phyloP scores from a whole-genome alignment of 2,888 invertebrate genomes.

The Auanema freiburgensis region DNA sequence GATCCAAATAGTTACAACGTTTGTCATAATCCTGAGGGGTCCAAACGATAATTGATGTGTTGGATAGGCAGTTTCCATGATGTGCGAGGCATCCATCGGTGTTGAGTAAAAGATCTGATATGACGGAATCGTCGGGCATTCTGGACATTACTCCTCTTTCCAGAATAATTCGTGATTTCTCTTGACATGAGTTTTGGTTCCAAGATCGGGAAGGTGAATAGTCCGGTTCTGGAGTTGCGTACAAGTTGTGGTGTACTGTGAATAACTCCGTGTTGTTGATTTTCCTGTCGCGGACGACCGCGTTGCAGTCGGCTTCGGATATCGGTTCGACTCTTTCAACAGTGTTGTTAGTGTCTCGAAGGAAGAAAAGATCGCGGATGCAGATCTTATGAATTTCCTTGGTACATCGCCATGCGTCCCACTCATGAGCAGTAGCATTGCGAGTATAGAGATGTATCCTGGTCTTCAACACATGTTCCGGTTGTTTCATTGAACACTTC shows the following conservation, averaged over 20 bases:
- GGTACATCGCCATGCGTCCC: slow-evolving; percentile 2
- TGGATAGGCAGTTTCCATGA: slow-evolving; percentile 3
- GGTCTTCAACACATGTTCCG: no score
- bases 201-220: neutral
- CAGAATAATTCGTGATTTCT: neutral
- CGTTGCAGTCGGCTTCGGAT: slow-evolving; percentile 1
- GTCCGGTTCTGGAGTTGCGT: no score
- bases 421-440: neutral
- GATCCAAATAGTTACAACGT: neutral
- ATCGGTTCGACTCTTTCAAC: neutral
- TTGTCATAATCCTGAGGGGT: neutral
- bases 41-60: neutral
- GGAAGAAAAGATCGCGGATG: neutral
- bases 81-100: neutral
- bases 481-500: no score
- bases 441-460: no score
- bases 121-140: neutral
- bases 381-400: neutral
- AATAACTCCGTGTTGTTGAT: neutral
- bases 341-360: neutral
- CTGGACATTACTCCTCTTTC: neutral
- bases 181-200: neutral
- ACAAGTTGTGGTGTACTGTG: neutral
- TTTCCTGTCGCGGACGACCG: neutral
- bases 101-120: slow-evolving; percentile 3